Percentiles rank a stretch among this genome's conserved stretches.
Conservation (phyloP, 1,140 invertebrate genomes). For the Ladona fulva region DNA sequence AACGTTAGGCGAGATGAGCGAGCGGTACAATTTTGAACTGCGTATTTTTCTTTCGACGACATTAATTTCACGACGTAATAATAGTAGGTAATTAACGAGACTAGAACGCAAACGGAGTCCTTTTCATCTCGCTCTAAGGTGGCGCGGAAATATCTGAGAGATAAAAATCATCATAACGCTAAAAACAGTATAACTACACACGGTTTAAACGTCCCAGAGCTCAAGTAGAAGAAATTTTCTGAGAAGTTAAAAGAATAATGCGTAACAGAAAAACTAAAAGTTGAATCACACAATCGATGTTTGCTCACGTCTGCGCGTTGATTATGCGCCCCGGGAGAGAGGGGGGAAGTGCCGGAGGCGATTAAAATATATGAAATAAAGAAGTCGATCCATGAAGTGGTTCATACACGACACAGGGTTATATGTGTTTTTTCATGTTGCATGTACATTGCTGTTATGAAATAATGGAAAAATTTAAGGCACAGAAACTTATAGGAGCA, state of each 20-base stretch:
- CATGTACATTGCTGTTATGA: constrained; percentile 9
- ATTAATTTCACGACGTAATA: background rate
- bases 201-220: background rate
- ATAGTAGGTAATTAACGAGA: background rate
- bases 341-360: background rate
- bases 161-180: no score
- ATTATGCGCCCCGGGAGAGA: background rate
- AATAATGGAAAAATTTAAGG: background rate
- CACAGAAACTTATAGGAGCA: background rate
- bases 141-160: background rate
- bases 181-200: background rate
- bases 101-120: background rate
- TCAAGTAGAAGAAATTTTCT: background rate
- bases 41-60: background rate
- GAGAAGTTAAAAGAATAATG: background rate
- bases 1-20: no score
- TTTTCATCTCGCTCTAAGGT: background rate
- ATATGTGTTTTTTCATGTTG: constrained; percentile 3
- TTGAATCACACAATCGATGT: background rate
- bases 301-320: background rate
- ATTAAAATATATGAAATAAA: background rate
- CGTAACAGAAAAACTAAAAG: background rate
- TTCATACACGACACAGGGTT: constrained; percentile 9
- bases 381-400: background rate
- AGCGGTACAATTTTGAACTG: no score